Conservation (phyloP, 1,140 invertebrate species). For the silkworm (Bombyx mori) region DNA sequence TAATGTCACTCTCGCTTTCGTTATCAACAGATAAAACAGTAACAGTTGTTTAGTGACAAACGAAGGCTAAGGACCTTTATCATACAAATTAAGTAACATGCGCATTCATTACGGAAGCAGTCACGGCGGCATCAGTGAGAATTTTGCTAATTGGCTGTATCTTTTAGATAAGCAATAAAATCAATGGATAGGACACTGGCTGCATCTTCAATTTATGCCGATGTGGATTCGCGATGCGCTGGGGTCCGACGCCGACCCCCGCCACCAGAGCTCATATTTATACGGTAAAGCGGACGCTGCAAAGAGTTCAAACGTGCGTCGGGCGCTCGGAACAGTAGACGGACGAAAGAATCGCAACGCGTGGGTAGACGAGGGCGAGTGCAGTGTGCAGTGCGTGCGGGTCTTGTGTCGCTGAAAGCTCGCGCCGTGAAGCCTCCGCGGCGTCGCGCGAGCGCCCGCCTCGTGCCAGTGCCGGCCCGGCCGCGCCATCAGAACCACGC, state of each 20-base stretch:
- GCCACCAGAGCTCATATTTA: constrained; percentile 67
- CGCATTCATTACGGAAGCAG: constrained; percentile 40
- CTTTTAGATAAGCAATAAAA: constrained; percentile 64
- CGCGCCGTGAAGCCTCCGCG: constrained; percentile 62
- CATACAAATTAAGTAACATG: constrained; percentile 28
- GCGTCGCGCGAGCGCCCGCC: constrained; percentile 54
- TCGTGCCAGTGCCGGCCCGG: constrained; percentile 65
- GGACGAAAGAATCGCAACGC: constrained; percentile 60
- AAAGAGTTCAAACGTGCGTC: constrained; percentile 68
- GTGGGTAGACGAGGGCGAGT: constrained; percentile 64
- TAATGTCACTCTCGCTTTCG: no score
- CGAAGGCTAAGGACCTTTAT: constrained; percentile 15
- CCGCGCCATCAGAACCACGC: constrained; percentile 63
- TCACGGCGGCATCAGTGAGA: constrained; percentile 39
- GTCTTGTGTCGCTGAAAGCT: constrained; percentile 67
- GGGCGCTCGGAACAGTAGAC: constrained; percentile 65
- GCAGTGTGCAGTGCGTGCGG: constrained; percentile 69
- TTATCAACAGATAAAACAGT: no score
- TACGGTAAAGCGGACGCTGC: constrained; percentile 63
- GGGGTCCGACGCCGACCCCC: constrained; percentile 57
- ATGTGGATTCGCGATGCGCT: constrained; percentile 64
- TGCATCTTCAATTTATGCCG: constrained; percentile 67
- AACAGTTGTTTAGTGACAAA: neutral
- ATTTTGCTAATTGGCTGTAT: constrained; percentile 64
- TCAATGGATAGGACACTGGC: constrained; percentile 63